Conservation (phyloP, 2,797 vertebrate genomes). For the Orestias chungarensis region DNA sequence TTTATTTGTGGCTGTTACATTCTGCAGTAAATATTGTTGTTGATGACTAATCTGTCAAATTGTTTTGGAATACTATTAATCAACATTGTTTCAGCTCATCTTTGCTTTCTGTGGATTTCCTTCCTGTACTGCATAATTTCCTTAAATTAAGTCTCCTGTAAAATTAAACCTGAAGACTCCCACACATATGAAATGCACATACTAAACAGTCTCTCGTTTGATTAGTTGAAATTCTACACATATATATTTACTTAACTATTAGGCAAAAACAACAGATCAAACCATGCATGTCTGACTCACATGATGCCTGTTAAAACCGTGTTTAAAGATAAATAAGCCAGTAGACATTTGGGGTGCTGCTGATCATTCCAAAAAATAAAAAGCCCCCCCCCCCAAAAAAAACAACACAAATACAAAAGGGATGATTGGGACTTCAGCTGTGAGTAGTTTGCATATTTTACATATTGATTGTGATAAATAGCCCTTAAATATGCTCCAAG, state of each 20-base stretch:
- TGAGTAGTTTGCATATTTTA: no score
- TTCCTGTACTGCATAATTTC: not conserved
- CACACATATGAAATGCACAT: not conserved
- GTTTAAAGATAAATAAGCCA: no score
- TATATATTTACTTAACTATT: no score
- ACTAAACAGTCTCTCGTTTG: not conserved
- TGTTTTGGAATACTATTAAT: not conserved
- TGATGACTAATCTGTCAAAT: not conserved
- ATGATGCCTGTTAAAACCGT: no score
- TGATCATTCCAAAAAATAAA: no score
- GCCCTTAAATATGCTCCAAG: not conserved
- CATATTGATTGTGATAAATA: no score
- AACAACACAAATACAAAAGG: no score
- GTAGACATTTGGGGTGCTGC: no score
- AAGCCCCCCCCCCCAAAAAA: no score
- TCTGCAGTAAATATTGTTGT: not conserved
- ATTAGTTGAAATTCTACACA: not conserved
- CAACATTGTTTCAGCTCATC: not conserved
- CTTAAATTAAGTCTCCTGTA: not conserved
- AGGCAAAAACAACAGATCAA: no score
- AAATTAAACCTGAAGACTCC: not conserved
- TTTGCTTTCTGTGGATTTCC: not conserved
- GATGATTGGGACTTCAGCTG: no score
- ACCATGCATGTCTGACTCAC: no score
- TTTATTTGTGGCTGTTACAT: not conserved